Conservation (phyloP, 2,797 vertebrate genomes). For the Gymnothorax javanicus region DNA sequence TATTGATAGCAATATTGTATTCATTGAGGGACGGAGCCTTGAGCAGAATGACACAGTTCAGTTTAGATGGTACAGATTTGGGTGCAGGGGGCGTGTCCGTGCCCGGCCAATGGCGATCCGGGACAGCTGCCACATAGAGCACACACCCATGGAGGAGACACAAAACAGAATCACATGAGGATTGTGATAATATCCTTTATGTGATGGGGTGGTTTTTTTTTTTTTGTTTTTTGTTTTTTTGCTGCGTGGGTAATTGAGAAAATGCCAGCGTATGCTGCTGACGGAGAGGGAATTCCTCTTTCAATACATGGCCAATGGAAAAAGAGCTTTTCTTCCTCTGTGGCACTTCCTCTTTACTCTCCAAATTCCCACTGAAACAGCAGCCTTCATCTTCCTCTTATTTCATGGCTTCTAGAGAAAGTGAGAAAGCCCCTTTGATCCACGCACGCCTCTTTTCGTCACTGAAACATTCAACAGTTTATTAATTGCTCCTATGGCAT, state of each 20-base stretch:
- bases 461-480: neutral
- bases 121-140: too few species aligned
- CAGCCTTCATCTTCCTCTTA: neutral
- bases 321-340: neutral
- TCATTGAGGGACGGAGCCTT: too few species aligned
- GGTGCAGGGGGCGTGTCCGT: too few species aligned
- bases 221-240: neutral
- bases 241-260: neutral
- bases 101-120: too few species aligned
- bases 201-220: too few species aligned
- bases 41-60: too few species aligned
- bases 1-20: too few species aligned
- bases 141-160: too few species aligned
- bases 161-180: too few species aligned
- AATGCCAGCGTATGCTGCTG: neutral
- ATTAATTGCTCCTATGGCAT: neutral
- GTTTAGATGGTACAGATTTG: too few species aligned
- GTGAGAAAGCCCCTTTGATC: neutral
- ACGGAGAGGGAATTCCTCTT: neutral
- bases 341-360: constrained; percentile 10
- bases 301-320: neutral
- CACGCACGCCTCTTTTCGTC: neutral
- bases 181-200: too few species aligned
- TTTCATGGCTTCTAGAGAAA: constrained; percentile 1
- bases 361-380: neutral